Percentiles rank a stretch among this genome's conserved stretches.
Conservation (phyloP, 2,888 invertebrate species). For the Smittia sp. region DNA sequence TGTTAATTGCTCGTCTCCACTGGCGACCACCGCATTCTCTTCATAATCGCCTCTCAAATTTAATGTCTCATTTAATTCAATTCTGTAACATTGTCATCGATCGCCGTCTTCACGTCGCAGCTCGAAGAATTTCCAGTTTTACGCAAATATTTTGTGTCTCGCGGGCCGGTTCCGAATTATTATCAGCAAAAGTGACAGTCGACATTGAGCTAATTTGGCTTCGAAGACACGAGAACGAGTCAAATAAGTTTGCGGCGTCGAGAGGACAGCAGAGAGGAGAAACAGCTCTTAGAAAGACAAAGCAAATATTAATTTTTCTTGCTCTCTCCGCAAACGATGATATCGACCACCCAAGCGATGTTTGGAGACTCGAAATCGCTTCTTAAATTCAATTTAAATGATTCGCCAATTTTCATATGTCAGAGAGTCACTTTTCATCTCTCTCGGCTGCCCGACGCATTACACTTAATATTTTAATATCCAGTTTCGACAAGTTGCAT, state of each 20-base stretch:
- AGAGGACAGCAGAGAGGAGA: no score
- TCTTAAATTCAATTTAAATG: slow-evolving; percentile 28
- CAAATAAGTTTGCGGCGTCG: no score
- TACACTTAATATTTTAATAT: not conserved
- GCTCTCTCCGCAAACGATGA: slow-evolving; percentile 1
- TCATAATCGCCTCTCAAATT: not conserved
- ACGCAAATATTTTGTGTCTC: not conserved
- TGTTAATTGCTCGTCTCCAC: not conserved
- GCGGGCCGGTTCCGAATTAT: not conserved
- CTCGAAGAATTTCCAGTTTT: not conserved
- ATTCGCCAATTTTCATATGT: not conserved
- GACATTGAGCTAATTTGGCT: slow-evolving; percentile 3
- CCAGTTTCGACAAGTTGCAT: not conserved
- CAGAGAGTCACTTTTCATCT: not conserved
- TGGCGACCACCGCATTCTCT: not conserved
- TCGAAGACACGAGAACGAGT: no score
- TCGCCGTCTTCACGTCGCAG: no score
- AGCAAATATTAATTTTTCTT: slow-evolving; percentile 8
- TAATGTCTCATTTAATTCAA: slow-evolving; percentile 12
- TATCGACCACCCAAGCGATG: slow-evolving; percentile 20
- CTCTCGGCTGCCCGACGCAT: not conserved
- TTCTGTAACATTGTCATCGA: not conserved
- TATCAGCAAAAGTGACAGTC: slow-evolving; percentile 30
- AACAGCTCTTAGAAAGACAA: not conserved
- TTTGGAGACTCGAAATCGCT: not conserved